These are phyloP conservation scores for Gymnobelideus leadbeateri DNA, from an alignment of 2,113 vertebrate species.

Conservation along the genomic window DNA sequence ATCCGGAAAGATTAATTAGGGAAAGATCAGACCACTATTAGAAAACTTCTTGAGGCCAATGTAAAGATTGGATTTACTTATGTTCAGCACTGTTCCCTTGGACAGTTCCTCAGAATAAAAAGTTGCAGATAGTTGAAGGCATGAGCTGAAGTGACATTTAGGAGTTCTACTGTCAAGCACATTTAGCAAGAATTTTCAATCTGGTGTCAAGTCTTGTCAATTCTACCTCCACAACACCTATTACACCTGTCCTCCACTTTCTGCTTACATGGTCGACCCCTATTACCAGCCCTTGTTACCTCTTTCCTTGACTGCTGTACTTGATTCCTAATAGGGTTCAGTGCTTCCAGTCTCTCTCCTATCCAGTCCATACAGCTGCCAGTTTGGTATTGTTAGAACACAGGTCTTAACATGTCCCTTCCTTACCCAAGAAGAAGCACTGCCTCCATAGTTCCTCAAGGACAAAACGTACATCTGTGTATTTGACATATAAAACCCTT, in stretches of 20 bases:
- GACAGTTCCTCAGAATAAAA: slow-evolving; percentile 59
- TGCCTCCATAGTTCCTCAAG: not conserved
- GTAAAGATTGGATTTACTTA: slow-evolving; percentile 38
- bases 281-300: not conserved
- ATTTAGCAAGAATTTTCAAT: slow-evolving; percentile 31
- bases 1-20: not conserved
- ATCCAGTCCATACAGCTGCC: not conserved
- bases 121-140: slow-evolving; percentile 62
- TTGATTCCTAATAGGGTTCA: not conserved
- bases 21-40: slow-evolving; percentile 19
- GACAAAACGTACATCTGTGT: not conserved
- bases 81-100: slow-evolving; percentile 27
- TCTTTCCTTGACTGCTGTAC: not conserved
- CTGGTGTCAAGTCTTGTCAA: not conserved
- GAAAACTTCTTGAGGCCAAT: slow-evolving; percentile 36
- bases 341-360: not conserved
- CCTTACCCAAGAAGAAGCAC: not conserved
- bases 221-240: not conserved
- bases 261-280: not conserved
- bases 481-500: not conserved
- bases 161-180: slow-evolving; percentile 31
- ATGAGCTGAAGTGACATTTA: slow-evolving; percentile 56
- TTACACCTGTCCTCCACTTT: not conserved
- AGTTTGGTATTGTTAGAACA: not conserved
- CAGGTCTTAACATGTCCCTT: not conserved